A percentile compares a stretch with the other conserved stretches of the same genome.
phyloP scores from a whole-genome alignment of 2,888 invertebrate genomes.

The Camptogramma bilineatum region DNA sequence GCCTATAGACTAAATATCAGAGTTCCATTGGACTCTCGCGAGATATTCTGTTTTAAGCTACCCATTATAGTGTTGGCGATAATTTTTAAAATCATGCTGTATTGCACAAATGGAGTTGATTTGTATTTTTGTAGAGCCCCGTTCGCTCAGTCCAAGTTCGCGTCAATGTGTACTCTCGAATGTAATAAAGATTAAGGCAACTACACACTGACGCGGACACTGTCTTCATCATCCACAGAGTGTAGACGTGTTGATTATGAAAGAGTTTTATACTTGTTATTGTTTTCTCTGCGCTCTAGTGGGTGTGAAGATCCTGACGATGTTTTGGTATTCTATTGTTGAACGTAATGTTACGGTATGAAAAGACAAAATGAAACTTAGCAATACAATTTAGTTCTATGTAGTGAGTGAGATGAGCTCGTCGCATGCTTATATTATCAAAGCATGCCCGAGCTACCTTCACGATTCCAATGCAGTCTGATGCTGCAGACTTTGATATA shows the following conservation, averaged over 20 bases:
- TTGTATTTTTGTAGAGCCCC: slow-evolving; percentile 7
- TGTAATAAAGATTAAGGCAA: background rate
- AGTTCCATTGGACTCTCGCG: background rate
- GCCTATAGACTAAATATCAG: background rate
- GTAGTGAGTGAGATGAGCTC: slow-evolving; percentile 12
- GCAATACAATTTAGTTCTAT: slow-evolving; percentile 30
- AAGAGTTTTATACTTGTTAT: slow-evolving; percentile 34
- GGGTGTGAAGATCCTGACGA: slow-evolving; percentile 28
- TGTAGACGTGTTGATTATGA: slow-evolving; percentile 30
- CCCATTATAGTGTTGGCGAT: background rate
- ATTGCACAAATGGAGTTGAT: slow-evolving; percentile 17
- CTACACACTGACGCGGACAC: slow-evolving; percentile 13
- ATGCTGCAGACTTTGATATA: slow-evolving; percentile 15
- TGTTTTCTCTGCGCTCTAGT: slow-evolving; percentile 29
- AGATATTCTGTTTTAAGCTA: slow-evolving; percentile 3
- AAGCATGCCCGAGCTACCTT: slow-evolving; percentile 2
- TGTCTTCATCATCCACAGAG: slow-evolving; percentile 21
- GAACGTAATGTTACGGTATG: slow-evolving; percentile 21
- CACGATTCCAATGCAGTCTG: slow-evolving; percentile 18
- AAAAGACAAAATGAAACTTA: slow-evolving; percentile 32
- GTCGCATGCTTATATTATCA: slow-evolving; percentile 13
- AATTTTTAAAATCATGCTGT: slow-evolving; percentile 12
- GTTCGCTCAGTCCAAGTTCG: slow-evolving; percentile 17
- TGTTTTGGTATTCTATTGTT: slow-evolving; percentile 27
- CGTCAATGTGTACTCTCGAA: slow-evolving; percentile 3